phyloP scores from a whole-genome alignment of 2,113 vertebrate genomes.

The Mustela lutreola region DNA sequence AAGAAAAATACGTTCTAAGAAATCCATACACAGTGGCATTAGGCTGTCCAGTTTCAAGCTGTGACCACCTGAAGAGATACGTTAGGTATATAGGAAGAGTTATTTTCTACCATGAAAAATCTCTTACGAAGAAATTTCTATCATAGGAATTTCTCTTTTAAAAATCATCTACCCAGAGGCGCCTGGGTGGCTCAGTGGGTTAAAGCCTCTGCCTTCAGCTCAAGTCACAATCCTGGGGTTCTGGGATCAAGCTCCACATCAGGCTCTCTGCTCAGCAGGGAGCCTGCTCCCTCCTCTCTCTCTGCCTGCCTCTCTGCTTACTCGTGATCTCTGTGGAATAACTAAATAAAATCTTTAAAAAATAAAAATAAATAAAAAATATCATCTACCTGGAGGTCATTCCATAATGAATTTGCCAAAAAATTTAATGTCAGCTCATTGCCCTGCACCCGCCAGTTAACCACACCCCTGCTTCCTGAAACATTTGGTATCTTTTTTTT shows the following conservation, averaged over 20 bases:
- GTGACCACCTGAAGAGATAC: background rate
- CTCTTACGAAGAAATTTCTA: background rate
- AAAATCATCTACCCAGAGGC: too few relatives aligned
- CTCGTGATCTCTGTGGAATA: too few relatives aligned
- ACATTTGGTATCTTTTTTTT: background rate
- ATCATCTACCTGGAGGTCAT: background rate
- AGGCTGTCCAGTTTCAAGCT: background rate
- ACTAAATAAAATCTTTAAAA: background rate
- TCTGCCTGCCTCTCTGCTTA: too few relatives aligned
- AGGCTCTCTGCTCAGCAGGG: too few relatives aligned
- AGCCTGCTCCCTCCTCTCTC: too few relatives aligned
- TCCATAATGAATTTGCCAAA: background rate
- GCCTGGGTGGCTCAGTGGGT: too few relatives aligned
- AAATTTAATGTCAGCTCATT: too few relatives aligned
- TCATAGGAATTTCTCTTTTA: background rate
- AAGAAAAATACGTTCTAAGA: conserved; percentile 29
- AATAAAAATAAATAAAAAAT: background rate
- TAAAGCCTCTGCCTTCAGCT: too few relatives aligned
- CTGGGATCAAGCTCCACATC: too few relatives aligned
- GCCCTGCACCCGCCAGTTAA: too few relatives aligned
- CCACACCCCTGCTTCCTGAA: background rate
- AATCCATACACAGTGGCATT: background rate
- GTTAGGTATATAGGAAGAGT: background rate
- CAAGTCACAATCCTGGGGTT: too few relatives aligned
- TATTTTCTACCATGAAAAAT: background rate